A percentile compares a stretch with the other conserved stretches of the same genome.
Evolutionary conservation across 2,888 invertebrate genomes (phyloP).

Genomic region (Leistus spinibarbis): DNA sequence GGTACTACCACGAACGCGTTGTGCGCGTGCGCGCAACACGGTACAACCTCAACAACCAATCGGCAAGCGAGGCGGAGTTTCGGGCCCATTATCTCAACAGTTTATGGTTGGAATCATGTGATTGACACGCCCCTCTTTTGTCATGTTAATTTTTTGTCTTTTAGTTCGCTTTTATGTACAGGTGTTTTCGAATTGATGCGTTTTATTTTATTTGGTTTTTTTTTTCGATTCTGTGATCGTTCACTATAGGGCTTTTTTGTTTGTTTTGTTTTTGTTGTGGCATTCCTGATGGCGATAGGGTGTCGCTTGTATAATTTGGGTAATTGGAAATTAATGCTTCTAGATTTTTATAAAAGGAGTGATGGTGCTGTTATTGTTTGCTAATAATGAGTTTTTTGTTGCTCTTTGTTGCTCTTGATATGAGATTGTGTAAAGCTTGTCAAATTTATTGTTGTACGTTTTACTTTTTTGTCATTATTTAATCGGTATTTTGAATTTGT

Average conservation of each 20-base stretch:
- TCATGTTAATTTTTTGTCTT: slow-evolving; percentile 59
- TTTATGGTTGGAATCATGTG: slow-evolving; percentile 54
- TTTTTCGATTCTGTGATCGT: slow-evolving; percentile 1
- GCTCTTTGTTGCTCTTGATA: neutral
- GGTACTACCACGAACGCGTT: slow-evolving; percentile 11
- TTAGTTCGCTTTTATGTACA: slow-evolving; percentile 54
- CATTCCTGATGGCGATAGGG: neutral
- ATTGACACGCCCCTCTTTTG: slow-evolving; percentile 55
- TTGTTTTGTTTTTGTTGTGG: slow-evolving; percentile 16
- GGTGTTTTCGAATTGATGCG: slow-evolving; percentile 56
- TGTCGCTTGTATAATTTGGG: slow-evolving; percentile 24
- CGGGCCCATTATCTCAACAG: slow-evolving; percentile 52
- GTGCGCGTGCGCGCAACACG: slow-evolving; percentile 50
- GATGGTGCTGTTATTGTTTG: neutral
- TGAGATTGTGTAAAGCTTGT: neutral
- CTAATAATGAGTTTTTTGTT: neutral
- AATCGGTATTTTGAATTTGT: no score
- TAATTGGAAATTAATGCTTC: slow-evolving; percentile 35
- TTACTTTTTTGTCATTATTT: no score
- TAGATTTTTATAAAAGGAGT: neutral
- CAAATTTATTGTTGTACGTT: no score
- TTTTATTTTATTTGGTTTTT: slow-evolving; percentile 38
- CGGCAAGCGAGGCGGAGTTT: slow-evolving; percentile 50
- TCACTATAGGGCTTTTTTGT: slow-evolving; percentile 2
- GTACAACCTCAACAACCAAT: slow-evolving; percentile 50